Conservation (phyloP, 2,797 vertebrate species). For the Borostomias antarcticus region DNA sequence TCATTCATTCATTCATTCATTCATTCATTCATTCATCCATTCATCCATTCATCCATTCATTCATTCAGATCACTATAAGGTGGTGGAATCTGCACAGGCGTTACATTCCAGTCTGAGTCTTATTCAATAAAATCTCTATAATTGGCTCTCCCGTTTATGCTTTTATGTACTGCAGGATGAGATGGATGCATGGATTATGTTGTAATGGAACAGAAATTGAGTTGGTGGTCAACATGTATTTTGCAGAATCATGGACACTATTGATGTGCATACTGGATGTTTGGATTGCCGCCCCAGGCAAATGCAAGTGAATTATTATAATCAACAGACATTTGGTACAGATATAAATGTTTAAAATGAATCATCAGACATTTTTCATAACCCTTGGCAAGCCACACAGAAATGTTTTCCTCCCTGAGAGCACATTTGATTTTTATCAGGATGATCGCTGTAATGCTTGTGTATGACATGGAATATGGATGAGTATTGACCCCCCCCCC, state of each 20-base stretch:
- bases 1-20: too few relatives aligned
- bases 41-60: too few relatives aligned
- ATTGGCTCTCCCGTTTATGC: background rate
- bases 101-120: background rate
- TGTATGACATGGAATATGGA: slow-evolving; percentile 52
- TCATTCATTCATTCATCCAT: too few relatives aligned
- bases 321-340: slow-evolving; percentile 20
- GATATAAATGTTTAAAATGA: slow-evolving; percentile 41
- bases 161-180: background rate
- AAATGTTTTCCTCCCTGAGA: slow-evolving; percentile 28
- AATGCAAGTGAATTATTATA: slow-evolving; percentile 26
- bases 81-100: too few relatives aligned
- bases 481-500: slow-evolving; percentile 61
- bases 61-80: too few relatives aligned
- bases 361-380: slow-evolving; percentile 40
- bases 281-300: background rate
- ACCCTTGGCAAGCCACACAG: slow-evolving; percentile 17
- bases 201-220: slow-evolving; percentile 23
- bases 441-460: slow-evolving; percentile 61
- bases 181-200: slow-evolving; percentile 4
- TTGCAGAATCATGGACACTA: background rate
- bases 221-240: background rate
- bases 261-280: background rate
- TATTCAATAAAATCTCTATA: background rate
- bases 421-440: slow-evolving; percentile 60